Conservation (phyloP, 2,888 invertebrate genomes). For the Cantharis flavilabris region DNA sequence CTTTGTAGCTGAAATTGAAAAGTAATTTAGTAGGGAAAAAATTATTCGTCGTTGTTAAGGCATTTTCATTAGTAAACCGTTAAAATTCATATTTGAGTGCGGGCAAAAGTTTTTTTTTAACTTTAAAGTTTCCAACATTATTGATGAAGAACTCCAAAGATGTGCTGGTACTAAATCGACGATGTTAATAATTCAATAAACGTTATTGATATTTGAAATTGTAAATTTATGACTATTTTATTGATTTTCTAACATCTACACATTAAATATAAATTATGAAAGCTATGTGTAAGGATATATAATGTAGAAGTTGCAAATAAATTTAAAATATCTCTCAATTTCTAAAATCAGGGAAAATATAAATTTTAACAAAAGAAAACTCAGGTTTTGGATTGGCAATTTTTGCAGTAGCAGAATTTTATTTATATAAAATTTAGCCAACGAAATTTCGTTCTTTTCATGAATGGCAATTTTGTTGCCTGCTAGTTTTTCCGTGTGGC, state of each 20-base stretch:
- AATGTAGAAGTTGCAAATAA: neutral
- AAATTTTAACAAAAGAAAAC: neutral
- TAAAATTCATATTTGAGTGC: neutral
- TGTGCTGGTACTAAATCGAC: neutral
- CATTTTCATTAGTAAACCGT: neutral
- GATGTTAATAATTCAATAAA: neutral
- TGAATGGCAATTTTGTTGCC: neutral
- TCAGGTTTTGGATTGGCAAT: neutral
- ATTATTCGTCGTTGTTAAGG: neutral
- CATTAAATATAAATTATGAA: neutral
- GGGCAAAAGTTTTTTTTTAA: neutral
- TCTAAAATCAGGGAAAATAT: neutral
- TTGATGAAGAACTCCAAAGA: neutral
- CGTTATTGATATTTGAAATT: neutral
- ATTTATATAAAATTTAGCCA: neutral
- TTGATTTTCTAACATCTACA: neutral
- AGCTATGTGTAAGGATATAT: neutral
- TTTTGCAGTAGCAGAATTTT: neutral
- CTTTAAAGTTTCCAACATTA: neutral
- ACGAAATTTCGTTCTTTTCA: neutral
- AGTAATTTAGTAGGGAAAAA: too few species aligned
- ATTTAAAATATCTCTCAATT: neutral
- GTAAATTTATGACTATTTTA: neutral
- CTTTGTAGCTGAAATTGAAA: too few species aligned
- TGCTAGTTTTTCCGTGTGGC: neutral